These are phyloP conservation scores for Ctena decussata DNA, from an alignment of 2,888 invertebrate species.

Conservation along the genomic window DNA sequence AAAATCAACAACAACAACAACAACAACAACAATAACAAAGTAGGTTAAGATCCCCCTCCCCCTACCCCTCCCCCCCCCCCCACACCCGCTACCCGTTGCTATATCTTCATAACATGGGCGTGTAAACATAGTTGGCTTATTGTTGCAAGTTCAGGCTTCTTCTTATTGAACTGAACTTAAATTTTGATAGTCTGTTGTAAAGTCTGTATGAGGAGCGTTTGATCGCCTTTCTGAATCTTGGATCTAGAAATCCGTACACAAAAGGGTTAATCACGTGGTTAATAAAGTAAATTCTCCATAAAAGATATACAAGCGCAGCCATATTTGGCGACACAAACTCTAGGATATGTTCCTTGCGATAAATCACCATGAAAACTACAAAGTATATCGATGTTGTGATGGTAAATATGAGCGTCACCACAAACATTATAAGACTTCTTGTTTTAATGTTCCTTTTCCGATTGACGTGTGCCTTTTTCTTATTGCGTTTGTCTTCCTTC, in stretches of 20 bases:
- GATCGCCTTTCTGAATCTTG: not conserved
- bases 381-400: not conserved
- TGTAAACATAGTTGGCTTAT: too few relatives aligned
- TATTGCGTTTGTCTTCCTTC: too few relatives aligned
- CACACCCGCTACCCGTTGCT: too few relatives aligned
- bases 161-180: not conserved
- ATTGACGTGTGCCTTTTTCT: not conserved
- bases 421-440: not conserved
- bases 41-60: too few relatives aligned
- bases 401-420: not conserved
- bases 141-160: not conserved
- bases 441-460: slow-evolving; percentile 8
- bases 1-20: too few relatives aligned
- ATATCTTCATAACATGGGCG: too few relatives aligned
- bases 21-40: too few relatives aligned
- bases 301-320: not conserved
- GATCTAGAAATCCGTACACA: not conserved
- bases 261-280: not conserved
- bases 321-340: not conserved
- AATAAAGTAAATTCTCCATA: not conserved
- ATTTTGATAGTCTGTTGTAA: not conserved
- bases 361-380: not conserved
- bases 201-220: not conserved
- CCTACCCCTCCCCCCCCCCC: too few relatives aligned
- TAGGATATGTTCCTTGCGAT: not conserved